phyloP scores from a whole-genome alignment of 2,113 vertebrate genomes.

The Nesogale talazaci region DNA sequence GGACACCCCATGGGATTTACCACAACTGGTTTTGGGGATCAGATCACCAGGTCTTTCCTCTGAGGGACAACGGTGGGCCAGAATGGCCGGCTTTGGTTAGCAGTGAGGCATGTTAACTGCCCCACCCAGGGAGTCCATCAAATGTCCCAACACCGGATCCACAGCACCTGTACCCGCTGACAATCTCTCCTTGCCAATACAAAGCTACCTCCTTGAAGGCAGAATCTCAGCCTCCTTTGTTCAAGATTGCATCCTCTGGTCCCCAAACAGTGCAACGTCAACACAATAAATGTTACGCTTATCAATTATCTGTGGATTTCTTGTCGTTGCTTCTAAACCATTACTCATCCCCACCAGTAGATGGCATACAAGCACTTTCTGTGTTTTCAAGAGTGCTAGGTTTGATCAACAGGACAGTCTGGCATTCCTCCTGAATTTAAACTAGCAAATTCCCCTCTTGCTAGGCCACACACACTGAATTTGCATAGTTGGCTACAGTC shows the following conservation, averaged over 20 bases:
- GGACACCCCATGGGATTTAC: neutral
- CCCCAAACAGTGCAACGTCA: neutral
- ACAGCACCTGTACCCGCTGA: neutral
- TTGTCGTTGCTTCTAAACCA: neutral
- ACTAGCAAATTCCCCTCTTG: neutral
- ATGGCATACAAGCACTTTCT: conserved; percentile 39
- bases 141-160: neutral
- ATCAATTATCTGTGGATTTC: no score
- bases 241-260: neutral
- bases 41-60: neutral
- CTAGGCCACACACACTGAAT: neutral
- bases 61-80: neutral
- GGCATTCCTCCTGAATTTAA: neutral
- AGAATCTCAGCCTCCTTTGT: neutral
- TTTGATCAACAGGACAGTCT: neutral
- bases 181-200: neutral
- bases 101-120: neutral
- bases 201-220: neutral
- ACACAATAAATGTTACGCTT: neutral
- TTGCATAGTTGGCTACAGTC: neutral
- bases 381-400: rapidly evolving
- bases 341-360: neutral
- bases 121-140: neutral
- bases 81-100: neutral
- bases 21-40: neutral